These are phyloP conservation scores for Melipona beecheii DNA, from an alignment of 2,888 invertebrate genomes.

Conservation along the genomic window DNA sequence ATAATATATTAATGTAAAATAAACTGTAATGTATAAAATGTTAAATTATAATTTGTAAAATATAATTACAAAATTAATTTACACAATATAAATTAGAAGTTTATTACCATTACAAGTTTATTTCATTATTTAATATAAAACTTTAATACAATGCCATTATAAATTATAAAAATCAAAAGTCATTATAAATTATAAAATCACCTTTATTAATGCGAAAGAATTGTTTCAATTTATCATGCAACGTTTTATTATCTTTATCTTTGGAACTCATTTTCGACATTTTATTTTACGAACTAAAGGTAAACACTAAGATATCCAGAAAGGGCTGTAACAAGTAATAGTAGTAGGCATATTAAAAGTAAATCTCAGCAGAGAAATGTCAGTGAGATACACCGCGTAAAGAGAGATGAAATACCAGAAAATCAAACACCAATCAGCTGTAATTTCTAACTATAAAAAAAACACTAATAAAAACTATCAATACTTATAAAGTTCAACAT, in stretches of 20 bases:
- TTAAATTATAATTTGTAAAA: neutral
- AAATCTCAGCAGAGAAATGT: conserved; percentile 51
- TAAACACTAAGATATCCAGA: conserved; percentile 11
- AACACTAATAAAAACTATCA: conserved; percentile 5
- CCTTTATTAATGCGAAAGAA: conserved; percentile 89
- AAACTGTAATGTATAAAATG: neutral
- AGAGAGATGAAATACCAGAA: conserved; percentile 37
- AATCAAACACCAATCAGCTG: conserved; percentile 56
- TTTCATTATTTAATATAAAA: neutral
- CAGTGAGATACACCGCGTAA: conserved; percentile 30
- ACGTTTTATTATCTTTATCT: conserved; percentile 89
- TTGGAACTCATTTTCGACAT: conserved; percentile 87
- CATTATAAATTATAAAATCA: conserved; percentile 51
- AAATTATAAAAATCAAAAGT: neutral
- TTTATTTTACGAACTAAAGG: conserved; percentile 41
- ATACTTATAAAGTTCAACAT: neutral
- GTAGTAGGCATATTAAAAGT: conserved; percentile 60
- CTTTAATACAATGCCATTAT: conserved; percentile 15
- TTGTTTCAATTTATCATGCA: conserved; percentile 90
- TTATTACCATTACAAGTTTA: neutral
- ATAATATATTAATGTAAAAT: neutral
- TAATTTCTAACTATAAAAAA: conserved; percentile 46
- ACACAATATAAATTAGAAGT: neutral
- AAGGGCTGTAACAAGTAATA: conserved; percentile 26
- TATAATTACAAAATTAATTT: neutral